phyloP scores from a whole-genome alignment of 2,113 vertebrate genomes.

The Steatornis caripensis region DNA sequence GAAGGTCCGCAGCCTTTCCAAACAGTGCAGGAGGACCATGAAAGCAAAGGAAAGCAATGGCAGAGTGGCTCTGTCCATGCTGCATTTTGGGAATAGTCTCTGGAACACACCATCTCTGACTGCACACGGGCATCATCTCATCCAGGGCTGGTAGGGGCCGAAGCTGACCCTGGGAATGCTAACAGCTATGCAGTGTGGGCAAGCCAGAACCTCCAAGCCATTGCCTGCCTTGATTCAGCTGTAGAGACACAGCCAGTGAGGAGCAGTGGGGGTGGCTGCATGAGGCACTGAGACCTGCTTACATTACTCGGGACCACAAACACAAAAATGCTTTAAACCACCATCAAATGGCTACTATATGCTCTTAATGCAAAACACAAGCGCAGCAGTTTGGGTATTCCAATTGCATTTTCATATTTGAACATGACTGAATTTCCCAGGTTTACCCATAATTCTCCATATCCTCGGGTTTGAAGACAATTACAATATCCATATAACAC shows the following conservation, averaged over 20 bases:
- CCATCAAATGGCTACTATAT: neutral
- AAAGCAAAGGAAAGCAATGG: neutral
- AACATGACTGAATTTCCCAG: neutral
- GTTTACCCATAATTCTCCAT: neutral
- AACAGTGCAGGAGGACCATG: neutral
- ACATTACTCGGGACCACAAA: neutral
- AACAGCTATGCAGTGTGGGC: rapidly evolving
- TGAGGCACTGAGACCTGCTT: rapidly evolving
- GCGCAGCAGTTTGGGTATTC: neutral
- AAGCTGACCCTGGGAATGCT: neutral
- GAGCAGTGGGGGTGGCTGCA: neutral
- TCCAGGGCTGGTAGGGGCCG: neutral
- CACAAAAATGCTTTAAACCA: neutral
- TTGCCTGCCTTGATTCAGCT: neutral
- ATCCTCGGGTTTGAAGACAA: neutral
- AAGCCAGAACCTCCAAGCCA: neutral
- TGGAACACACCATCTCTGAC: neutral
- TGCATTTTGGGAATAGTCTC: neutral
- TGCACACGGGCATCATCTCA: rapidly evolving
- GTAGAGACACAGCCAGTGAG: neutral
- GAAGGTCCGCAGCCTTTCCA: neutral
- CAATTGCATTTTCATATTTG: neutral
- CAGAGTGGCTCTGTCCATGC: neutral
- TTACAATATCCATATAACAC: neutral
- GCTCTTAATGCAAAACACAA: neutral